phyloP scores from a whole-genome alignment of 2,113 vertebrate genomes.

The Ptilorrhoa leucosticta region DNA sequence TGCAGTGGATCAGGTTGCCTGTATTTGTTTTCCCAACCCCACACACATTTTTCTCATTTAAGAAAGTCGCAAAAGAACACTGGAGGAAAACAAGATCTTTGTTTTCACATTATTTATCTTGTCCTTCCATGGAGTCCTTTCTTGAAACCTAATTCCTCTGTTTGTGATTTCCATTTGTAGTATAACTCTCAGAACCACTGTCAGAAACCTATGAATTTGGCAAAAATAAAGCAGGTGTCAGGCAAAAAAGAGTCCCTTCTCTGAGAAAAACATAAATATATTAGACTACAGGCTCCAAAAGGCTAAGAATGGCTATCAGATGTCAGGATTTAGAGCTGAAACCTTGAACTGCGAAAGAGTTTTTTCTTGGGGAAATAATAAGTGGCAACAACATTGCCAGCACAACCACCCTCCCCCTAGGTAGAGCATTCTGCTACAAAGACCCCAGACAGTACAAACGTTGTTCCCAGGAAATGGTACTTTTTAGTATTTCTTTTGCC shows the following conservation, averaged over 20 bases:
- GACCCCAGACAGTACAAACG: neutral
- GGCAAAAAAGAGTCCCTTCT: neutral
- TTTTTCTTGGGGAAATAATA: neutral
- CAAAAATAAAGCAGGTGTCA: neutral
- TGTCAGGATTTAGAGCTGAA: neutral
- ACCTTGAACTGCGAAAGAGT: neutral
- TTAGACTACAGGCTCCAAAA: neutral
- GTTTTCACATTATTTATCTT: constrained; percentile 32
- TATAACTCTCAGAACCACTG: neutral
- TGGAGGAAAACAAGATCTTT: constrained; percentile 9
- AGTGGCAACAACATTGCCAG: neutral
- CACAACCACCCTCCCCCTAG: neutral
- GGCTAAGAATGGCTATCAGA: neutral
- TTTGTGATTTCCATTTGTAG: neutral
- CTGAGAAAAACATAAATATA: neutral
- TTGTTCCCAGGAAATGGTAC: neutral
- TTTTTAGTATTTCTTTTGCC: neutral
- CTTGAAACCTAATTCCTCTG: constrained; percentile 1
- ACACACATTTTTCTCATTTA: constrained; percentile 36
- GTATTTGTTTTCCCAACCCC: constrained; percentile 44
- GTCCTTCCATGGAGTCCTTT: neutral
- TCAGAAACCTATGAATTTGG: neutral
- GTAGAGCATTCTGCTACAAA: neutral
- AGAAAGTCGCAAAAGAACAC: neutral
- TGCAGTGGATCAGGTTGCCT: neutral